A percentile compares a stretch with the other conserved stretches of the same genome.
Evolutionary conservation across 1,140 invertebrate species (phyloP).

Genomic region (Pseudobourletiella spinata): DNA sequence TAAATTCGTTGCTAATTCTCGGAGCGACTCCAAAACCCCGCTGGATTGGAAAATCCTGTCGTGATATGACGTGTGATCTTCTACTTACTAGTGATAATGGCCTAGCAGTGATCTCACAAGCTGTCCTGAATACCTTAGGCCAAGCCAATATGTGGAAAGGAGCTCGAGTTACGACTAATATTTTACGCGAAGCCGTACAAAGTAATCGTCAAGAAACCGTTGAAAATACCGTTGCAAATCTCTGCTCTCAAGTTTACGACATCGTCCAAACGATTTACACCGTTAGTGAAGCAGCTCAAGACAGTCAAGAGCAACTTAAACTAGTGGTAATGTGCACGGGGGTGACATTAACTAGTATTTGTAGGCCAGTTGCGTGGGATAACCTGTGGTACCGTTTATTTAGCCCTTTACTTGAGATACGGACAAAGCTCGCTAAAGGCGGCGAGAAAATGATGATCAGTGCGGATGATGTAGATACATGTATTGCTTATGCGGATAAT

Average conservation of each 20-base stretch:
- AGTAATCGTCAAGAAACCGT: neutral
- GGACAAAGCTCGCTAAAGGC: too few species aligned
- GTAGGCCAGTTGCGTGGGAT: too few species aligned
- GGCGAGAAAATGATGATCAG: too few species aligned
- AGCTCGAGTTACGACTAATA: neutral
- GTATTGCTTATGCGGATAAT: neutral
- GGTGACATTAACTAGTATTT: too few species aligned
- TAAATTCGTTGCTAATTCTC: constrained; percentile 19
- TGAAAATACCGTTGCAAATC: neutral
- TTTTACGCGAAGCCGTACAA: neutral
- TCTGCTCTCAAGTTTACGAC: neutral
- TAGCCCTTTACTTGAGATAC: too few species aligned
- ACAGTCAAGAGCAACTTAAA: too few species aligned
- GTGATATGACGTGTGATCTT: too few species aligned
- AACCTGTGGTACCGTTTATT: constrained; percentile 15
- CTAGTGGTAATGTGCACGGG: too few species aligned
- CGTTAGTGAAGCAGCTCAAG: too few species aligned
- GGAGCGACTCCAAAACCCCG: constrained; percentile 10
- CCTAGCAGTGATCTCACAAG: too few species aligned
- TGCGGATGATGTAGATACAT: neutral
- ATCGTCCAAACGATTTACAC: neutral
- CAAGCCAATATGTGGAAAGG: constrained; percentile 12
- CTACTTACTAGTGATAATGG: too few species aligned
- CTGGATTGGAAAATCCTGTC: constrained; percentile 13
- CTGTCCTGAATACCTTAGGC: neutral